These are phyloP conservation scores for Labroides dimidiatus DNA, from an alignment of 2,797 vertebrate genomes.

Conservation along the genomic window DNA sequence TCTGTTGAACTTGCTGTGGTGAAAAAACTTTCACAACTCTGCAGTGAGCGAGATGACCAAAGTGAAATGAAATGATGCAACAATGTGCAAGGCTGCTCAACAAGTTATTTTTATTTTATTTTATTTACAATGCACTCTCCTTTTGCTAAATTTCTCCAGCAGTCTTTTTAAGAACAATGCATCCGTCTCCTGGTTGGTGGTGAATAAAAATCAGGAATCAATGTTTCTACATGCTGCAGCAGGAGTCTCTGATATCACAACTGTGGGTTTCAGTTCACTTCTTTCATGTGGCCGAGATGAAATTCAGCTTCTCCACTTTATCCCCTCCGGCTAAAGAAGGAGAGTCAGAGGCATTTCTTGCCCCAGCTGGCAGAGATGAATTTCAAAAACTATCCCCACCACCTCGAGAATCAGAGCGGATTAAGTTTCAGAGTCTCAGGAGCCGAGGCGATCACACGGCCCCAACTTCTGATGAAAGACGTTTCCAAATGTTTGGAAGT, in stretches of 20 bases:
- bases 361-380: not conserved
- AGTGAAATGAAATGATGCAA: constrained; percentile 5
- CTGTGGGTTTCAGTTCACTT: not conserved
- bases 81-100: not conserved
- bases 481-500: not conserved
- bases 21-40: not conserved
- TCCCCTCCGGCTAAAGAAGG: not conserved
- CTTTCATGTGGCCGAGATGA: not conserved
- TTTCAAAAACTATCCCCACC: not conserved
- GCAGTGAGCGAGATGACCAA: not conserved
- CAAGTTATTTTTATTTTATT: not conserved
- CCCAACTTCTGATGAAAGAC: not conserved
- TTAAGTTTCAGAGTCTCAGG: not conserved
- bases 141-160: not conserved
- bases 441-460: not conserved
- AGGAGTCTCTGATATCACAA: not conserved
- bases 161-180: not conserved
- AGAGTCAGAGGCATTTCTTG: not conserved
- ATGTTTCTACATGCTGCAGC: not conserved
- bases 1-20: not conserved
- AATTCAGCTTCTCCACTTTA: not conserved
- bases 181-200: not conserved
- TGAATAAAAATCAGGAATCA: not conserved
- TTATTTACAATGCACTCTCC: no score
- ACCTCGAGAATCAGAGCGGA: not conserved